A percentile compares a stretch with the other conserved stretches of the same genome.
Evolutionary conservation across 2,888 invertebrate genomes (phyloP).

Genomic region (Himalopsyche tibetana): DNA sequence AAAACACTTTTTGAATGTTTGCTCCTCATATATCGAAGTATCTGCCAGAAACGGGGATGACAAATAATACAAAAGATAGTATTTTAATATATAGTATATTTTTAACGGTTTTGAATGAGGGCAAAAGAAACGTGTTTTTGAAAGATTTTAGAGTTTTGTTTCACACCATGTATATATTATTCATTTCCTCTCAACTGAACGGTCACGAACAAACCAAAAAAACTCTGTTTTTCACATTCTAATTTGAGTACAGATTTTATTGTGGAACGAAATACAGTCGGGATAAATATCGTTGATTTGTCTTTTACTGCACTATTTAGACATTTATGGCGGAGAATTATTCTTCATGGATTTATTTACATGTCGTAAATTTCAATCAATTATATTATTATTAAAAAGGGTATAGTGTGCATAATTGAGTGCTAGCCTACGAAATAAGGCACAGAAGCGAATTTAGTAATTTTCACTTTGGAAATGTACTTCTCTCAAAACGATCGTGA

Average conservation of each 20-base stretch:
- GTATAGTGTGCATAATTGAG: not conserved
- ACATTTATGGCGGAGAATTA: not conserved
- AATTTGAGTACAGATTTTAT: not conserved
- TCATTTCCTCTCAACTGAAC: too few relatives aligned
- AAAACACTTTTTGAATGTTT: too few relatives aligned
- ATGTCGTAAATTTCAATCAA: not conserved
- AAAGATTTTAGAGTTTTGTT: too few relatives aligned
- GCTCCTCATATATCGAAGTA: too few relatives aligned
- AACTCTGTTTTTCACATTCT: not conserved
- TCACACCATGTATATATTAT: too few relatives aligned
- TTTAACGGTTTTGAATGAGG: too few relatives aligned
- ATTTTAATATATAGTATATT: too few relatives aligned
- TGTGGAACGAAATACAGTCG: constrained; percentile 4
- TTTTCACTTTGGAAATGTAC: too few relatives aligned
- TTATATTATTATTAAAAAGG: not conserved
- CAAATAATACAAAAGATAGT: too few relatives aligned
- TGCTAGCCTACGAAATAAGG: not conserved
- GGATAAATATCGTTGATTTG: not conserved
- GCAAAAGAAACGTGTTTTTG: too few relatives aligned
- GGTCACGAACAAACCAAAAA: not conserved
- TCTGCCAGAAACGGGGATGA: too few relatives aligned
- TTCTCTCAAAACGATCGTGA: too few relatives aligned
- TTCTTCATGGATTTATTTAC: constrained; percentile 1
- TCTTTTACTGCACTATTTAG: not conserved
- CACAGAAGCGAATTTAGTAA: not conserved